A percentile compares a stretch with the other conserved stretches of the same genome.
Conservation (phyloP, 53 echinoderm and acorn worm species). For the Hippasteria phrygiana region DNA sequence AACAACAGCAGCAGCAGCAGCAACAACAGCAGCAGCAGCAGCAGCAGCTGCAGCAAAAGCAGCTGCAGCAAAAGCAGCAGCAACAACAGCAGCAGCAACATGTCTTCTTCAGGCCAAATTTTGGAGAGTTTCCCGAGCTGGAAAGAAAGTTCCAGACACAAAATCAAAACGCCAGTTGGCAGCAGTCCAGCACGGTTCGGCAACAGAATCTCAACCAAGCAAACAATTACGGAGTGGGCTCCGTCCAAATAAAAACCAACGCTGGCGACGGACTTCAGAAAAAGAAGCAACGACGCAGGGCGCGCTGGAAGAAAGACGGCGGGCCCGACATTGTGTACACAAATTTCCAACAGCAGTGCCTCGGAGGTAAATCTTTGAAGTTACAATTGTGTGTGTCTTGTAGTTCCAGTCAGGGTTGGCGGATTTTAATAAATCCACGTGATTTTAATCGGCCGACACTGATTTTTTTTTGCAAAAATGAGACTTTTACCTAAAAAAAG, state of each 20-base stretch:
- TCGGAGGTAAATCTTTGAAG: background rate
- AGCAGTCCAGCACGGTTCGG: background rate
- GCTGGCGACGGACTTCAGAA: background rate
- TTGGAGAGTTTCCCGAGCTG: conserved; percentile 21
- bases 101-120: background rate
- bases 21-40: background rate
- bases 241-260: too few species aligned
- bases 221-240: background rate
- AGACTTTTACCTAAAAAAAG: too few species aligned
- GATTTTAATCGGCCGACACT: too few species aligned
- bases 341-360: background rate
- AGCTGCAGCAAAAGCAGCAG: background rate
- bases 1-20: background rate
- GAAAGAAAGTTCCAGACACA: conserved; percentile 6
- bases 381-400: too few species aligned
- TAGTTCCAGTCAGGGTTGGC: too few species aligned
- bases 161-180: background rate
- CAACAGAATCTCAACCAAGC: background rate
- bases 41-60: background rate
- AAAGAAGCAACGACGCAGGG: background rate
- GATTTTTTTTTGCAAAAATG: too few species aligned
- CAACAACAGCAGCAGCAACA: background rate
- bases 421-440: too few species aligned
- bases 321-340: background rate
- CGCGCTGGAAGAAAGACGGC: background rate